Conservation (phyloP, 2,797 vertebrate species). For the Heteromormyrus szaboi region DNA sequence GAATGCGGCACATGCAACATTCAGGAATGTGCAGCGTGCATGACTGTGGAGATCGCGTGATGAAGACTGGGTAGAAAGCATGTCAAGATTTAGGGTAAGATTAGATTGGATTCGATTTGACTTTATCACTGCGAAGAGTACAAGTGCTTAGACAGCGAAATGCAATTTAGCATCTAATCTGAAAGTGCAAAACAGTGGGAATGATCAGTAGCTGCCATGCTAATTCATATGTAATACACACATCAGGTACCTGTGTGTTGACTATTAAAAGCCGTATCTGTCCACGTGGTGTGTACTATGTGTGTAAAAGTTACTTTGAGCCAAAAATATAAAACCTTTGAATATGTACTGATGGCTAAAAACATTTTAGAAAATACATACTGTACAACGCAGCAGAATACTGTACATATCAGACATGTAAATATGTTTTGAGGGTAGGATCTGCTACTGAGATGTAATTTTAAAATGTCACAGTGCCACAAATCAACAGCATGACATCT, state of each 20-base stretch:
- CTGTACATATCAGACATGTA: not conserved
- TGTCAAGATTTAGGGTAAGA: not conserved
- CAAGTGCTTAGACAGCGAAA: not conserved
- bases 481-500: not conserved
- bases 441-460: not conserved
- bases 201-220: not conserved
- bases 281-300: not conserved
- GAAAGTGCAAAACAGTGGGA: not conserved
- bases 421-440: not conserved
- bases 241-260: not conserved
- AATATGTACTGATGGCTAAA: not conserved
- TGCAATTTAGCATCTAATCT: not conserved
- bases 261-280: not conserved
- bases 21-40: not conserved
- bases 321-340: not conserved
- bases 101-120: not conserved
- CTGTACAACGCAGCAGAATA: not conserved
- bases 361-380: not conserved
- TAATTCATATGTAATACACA: not conserved
- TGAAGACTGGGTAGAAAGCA: not conserved
- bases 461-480: not conserved
- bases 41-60: not conserved
- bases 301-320: not conserved
- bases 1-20: not conserved
- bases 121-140: not conserved